Base-by-base conservation (phyloP, 2,888 invertebrate species). In the Nebria brevicollis region DNA sequence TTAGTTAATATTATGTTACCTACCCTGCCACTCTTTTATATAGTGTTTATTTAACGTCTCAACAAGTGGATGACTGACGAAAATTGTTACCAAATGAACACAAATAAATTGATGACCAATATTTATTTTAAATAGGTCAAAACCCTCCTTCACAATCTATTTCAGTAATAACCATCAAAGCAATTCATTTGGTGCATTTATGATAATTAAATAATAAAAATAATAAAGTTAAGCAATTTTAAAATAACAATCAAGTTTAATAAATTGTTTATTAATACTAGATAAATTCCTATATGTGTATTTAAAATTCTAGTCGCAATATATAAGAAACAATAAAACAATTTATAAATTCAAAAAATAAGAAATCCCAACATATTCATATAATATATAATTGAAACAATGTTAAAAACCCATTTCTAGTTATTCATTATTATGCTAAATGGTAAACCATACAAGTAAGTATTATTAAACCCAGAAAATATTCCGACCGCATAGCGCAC, bases 381-480 rank as follows among this genome's bases (percentile, higher is more conserved):
- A 72, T 72, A 76, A 75, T 54, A 75, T 72, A 81, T 72, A 54
- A 72, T 65, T 65, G 72, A 66, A 75, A 75, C 70, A 70, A 41
- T 72, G 20, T 65, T 76, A 54, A 65, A 76, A 54, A 54, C 54
- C 66, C 75, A 72, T 77, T 81, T 77, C 77, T 72, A 42, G 42
- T 77, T 66, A 73, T 72, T 81, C 81, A 77, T 81, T 81, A 81
- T 77, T 77, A 81, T 81, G 81, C 81, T 43, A 81, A 81, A 81
- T 75, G 80, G 80, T 75, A 68, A 81, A 81, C 80, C 72, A 81
- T 76, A 81, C 70, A 81, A 77, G 66, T 66, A 81, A 81, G 73
- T 73, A 81, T 81, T 81, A 81, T 81, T 81, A 54, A 11, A 77
- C 54, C 72, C 64, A 77, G 72, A 77, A 81, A 77, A 81, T 77